Evolutionary conservation across 1,140 invertebrate species (phyloP), one percentile per base, ranked within the genome.

Genomic region (Acromyrmex charruanus): DNA sequence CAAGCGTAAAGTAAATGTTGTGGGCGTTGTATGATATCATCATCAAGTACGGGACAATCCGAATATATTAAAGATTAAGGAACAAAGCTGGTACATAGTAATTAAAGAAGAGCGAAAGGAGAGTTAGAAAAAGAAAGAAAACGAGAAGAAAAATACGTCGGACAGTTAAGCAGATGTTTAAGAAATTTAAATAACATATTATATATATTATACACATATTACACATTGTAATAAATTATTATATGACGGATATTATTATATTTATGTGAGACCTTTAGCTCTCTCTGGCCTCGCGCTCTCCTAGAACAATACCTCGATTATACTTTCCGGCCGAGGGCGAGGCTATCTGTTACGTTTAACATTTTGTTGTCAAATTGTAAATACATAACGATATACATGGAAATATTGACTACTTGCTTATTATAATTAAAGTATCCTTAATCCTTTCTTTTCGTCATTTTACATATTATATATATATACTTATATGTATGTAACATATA

Each of bases 321-420:
- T 25, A 75, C 65, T 88, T 92, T 88, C 82, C 87, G 87, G 88
- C 84, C 71, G 87, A 92, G 86, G 79, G 85, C 84, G 89, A 90
- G 89, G 86, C 89, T 90, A 87, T 77, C 88, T 91, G 93, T 93
- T 93, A 93, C 53, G 90, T 93, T 93, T 91, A 89, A 90, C 79
- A 71, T 91, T 93, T 93, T 93, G 92, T 93, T 93, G 92, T 93
- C 87, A 93, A 93, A 93, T 92, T 93, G 93, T 93, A 93, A 93
- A 93, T 93, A 93, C 91, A 93, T 93, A 92, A 93, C 88, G 89
- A 93, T 93, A 93, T 92, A 93, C 92, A 93, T 93, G 92, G 91
- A 93, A 90, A 87, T 82, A 85, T 85, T 88, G 87, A 90, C 87
- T 84, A 71, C 61, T 49, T 51, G 16, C 16, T 25, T 16, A 21